A percentile compares a stretch with the other conserved stretches of the same genome.
These are phyloP conservation scores for Ciona savignyi DNA, from an alignment of 23 tunicate species.

Conservation along the genomic window DNA sequence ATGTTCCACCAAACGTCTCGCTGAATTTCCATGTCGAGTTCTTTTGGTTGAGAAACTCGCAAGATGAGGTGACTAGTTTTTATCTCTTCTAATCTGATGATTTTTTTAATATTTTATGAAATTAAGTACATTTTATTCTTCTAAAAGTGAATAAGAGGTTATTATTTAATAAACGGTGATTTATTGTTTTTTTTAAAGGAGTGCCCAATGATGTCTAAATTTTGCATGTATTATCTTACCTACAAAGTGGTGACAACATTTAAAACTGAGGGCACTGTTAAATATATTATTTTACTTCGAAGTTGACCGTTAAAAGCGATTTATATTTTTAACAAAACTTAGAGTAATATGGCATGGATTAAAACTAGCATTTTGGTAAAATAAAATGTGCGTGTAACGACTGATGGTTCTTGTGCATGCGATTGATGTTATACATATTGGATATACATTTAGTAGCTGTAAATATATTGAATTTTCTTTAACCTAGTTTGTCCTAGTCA, in stretches of 20 bases:
- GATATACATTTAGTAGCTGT: neutral
- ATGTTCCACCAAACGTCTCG: neutral
- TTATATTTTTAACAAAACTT: too few species aligned
- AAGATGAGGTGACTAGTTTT: neutral
- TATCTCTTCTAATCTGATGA: neutral
- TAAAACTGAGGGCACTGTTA: constrained; percentile 1
- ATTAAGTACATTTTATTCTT: too few species aligned
- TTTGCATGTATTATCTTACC: constrained; percentile 65
- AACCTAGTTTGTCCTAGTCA: neutral
- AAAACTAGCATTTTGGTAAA: too few species aligned
- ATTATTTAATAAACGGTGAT: too few species aligned
- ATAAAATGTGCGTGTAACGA: neutral
- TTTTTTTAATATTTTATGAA: too few species aligned
- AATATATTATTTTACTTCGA: too few species aligned
- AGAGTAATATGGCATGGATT: too few species aligned
- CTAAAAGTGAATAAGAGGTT: too few species aligned
- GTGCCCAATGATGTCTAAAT: constrained; percentile 46
- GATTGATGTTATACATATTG: neutral
- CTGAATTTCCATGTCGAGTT: neutral
- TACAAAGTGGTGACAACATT: constrained; percentile 7
- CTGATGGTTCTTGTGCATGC: neutral
- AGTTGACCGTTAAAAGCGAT: too few species aligned
- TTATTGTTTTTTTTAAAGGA: too few species aligned
- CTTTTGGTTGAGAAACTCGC: neutral
- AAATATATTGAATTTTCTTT: neutral